Conservation (phyloP, 2,888 invertebrate genomes). For the Lasioglossum calceatum region DNA sequence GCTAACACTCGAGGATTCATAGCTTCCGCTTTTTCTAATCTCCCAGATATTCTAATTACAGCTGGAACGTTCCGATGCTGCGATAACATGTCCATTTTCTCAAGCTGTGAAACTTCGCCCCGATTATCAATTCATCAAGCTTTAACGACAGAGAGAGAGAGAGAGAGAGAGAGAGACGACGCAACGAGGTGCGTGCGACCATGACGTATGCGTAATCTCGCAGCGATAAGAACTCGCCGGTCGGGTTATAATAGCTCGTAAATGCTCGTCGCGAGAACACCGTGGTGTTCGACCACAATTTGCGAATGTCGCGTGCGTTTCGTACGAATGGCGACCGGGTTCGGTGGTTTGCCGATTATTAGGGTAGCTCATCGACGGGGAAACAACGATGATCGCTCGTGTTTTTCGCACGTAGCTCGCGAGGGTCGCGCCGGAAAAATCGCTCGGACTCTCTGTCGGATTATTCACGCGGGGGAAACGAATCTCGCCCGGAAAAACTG, state of each 20-base stretch:
- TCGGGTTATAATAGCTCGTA: conserved; percentile 45
- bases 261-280: conserved; percentile 29
- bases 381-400: neutral
- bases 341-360: conserved; percentile 12
- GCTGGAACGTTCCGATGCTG: neutral
- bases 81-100: neutral
- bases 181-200: neutral
- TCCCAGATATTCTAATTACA: neutral
- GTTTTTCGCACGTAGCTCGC: neutral
- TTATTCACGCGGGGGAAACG: neutral
- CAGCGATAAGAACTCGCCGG: conserved; percentile 41
- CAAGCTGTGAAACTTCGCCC: neutral
- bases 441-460: no score
- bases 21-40: neutral
- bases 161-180: neutral
- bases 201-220: conserved; percentile 36
- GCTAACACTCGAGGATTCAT: neutral
- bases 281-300: conserved; percentile 14
- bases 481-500: conserved; percentile 13
- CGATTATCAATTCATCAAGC: neutral
- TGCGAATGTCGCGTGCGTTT: conserved; percentile 10
- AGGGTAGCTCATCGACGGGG: neutral
- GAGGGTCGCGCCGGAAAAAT: neutral
- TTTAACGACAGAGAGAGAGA: neutral
- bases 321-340: conserved; percentile 14